Conservation (phyloP, 2,888 invertebrate genomes). For the Frankliniella intonsa region DNA sequence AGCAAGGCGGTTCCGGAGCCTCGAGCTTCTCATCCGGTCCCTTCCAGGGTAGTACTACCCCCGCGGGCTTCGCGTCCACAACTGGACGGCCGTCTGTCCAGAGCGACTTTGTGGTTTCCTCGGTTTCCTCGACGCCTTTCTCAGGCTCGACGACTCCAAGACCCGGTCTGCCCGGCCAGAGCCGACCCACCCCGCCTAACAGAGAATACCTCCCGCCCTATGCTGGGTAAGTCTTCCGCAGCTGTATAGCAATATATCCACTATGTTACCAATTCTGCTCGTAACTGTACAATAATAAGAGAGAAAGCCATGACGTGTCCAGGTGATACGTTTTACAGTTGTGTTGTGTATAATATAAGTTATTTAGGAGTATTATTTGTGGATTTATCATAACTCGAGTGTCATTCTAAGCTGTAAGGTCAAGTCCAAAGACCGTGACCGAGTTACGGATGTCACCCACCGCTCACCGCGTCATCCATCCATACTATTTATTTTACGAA, state of each 20-base stretch:
- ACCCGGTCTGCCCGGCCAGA: constrained; percentile 34
- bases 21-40: constrained; percentile 7
- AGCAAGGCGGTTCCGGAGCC: background rate
- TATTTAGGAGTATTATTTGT: background rate
- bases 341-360: background rate
- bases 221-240: background rate
- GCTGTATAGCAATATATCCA: background rate
- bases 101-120: background rate
- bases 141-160: background rate
- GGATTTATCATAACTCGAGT: too few relatives aligned
- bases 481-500: too few relatives aligned
- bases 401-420: too few relatives aligned
- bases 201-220: constrained; percentile 73
- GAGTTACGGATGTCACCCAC: too few relatives aligned
- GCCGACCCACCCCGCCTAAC: constrained; percentile 43
- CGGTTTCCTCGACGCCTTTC: background rate
- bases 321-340: background rate
- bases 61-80: background rate
- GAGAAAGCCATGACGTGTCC: background rate
- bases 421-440: too few relatives aligned
- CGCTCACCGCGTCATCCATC: too few relatives aligned
- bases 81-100: background rate
- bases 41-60: constrained; percentile 15
- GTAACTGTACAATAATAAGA: background rate
- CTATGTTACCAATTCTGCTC: background rate